Evolutionary conservation across 2,888 invertebrate species (phyloP), one percentile per base, ranked within the genome.

Genomic region (Tryphoninae sp.): DNA sequence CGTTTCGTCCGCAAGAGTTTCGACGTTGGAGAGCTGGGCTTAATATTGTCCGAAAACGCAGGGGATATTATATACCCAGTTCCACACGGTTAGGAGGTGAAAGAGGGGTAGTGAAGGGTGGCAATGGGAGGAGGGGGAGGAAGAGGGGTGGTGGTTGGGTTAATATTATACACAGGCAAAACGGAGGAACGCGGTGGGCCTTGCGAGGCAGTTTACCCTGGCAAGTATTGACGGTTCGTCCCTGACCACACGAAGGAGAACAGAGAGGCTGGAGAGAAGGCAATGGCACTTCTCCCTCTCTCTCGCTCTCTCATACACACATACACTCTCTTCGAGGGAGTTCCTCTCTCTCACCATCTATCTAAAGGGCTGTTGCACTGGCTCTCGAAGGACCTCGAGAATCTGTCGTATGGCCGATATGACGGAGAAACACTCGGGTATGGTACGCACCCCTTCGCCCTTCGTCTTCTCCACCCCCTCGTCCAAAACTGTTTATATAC

Each of bases 21-120:
- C 68, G 77, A 74, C 75, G 72, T 71, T 51, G 75, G 58, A 33
- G 26, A 58, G 68, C 83, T 85, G 82, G 90, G 86, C 86, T 88
- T 90, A 90, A 89, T 91, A 90, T 91, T 91, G 91, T 90, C 91
- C 89, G 88, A 85, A 89, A 89, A 90, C 84, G 85, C 75, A 71
- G 76, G 33, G 69, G 77, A 79, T 79, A 77, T 78, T 73, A 80
- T 64, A 51, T 67, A 72, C 55, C 72, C 42, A 78, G 72, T 78
- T 78, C 49, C 45, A 55, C 67, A 55, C 53, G 62, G 67, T 74
- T 61, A 61, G 33, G 7, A 53, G 4, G 33, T 11, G 62, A 11
- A 16, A 58, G 16, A 51, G 13, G 51, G 51, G 16, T n/a, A 16
- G 51, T 51, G 4, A 13, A 51, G 16, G n/a, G 51, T 51, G 4